Percentiles rank a stretch among this genome's conserved stretches.
These are phyloP conservation scores for Nephila pilipes DNA, from an alignment of 1,140 invertebrate genomes.

Conservation along the genomic window DNA sequence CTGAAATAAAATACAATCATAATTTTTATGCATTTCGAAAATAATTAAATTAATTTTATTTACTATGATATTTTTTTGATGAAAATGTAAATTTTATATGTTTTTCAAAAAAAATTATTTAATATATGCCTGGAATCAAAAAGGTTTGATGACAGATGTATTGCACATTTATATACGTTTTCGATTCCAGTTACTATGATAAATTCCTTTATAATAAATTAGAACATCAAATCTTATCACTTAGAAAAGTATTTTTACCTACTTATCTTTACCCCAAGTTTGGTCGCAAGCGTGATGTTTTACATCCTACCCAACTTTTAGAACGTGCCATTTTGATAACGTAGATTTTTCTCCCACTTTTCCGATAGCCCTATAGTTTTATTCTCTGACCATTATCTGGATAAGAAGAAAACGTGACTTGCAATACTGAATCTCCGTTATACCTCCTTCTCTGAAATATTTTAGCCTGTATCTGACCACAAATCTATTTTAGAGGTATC, in stretches of 20 bases:
- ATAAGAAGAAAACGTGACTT: neutral
- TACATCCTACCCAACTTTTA: neutral
- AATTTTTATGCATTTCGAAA: no score
- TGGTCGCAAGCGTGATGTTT: neutral
- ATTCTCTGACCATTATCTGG: constrained; percentile 5
- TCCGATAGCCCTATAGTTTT: neutral
- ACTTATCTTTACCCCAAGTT: neutral
- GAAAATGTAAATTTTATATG: no score
- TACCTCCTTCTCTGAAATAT: neutral
- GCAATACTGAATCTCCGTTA: neutral
- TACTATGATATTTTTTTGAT: no score
- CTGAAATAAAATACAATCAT: no score
- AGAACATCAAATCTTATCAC: neutral
- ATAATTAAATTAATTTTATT: no score
- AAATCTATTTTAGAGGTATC: neutral
- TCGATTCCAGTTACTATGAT: no score
- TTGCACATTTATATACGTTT: no score
- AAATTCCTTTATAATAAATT: no score
- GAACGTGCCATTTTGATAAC: neutral
- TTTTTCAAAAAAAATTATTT: no score
- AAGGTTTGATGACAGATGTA: no score
- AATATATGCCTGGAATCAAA: no score
- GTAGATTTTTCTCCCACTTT: constrained; percentile 19
- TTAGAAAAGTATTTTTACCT: constrained; percentile 15
- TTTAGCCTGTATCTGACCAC: neutral